phyloP scores from a whole-genome alignment of 53 echinoderm and acorn worm genomes.

The Arbacia lixula region DNA sequence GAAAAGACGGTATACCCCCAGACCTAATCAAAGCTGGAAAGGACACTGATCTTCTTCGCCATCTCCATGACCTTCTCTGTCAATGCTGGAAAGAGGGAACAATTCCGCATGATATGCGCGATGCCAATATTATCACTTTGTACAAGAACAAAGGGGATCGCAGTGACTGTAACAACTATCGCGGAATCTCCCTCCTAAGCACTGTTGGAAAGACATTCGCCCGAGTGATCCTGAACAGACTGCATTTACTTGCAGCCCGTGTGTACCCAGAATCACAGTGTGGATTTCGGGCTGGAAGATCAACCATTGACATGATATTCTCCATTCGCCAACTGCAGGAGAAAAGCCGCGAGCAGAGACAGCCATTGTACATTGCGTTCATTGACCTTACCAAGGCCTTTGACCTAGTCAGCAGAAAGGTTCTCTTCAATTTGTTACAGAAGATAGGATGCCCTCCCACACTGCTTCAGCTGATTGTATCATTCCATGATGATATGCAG shows the following conservation, averaged over 20 bases:
- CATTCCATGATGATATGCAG: too few species aligned
- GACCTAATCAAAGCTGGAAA: slow-evolving; percentile 39
- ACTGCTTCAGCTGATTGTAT: too few species aligned
- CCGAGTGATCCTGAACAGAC: too few species aligned
- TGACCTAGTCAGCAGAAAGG: slow-evolving; percentile 61
- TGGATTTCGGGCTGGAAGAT: slow-evolving; percentile 62
- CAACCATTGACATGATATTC: slow-evolving; percentile 75
- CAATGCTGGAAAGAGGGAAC: slow-evolving; percentile 53
- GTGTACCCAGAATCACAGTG: too few species aligned
- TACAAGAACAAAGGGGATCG: slow-evolving; percentile 77
- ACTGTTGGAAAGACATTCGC: too few species aligned
- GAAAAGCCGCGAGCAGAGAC: slow-evolving; percentile 57
- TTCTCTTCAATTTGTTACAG: slow-evolving; percentile 48
- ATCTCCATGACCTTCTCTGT: slow-evolving; percentile 53
- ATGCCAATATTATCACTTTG: slow-evolving; percentile 64
- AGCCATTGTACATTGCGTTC: slow-evolving; percentile 50
- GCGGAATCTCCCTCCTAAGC: slow-evolving; percentile 68
- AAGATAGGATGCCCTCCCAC: slow-evolving; percentile 60
- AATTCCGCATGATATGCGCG: slow-evolving; percentile 58
- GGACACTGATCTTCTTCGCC: neutral
- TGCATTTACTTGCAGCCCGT: too few species aligned
- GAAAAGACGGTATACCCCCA: slow-evolving; percentile 26
- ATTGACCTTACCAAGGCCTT: slow-evolving; percentile 67
- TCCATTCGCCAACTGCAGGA: slow-evolving; percentile 63
- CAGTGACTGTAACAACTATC: slow-evolving; percentile 79